Evolutionary conservation across 2,888 invertebrate species (phyloP).

Genomic region (Chymomyza fuscimana): DNA sequence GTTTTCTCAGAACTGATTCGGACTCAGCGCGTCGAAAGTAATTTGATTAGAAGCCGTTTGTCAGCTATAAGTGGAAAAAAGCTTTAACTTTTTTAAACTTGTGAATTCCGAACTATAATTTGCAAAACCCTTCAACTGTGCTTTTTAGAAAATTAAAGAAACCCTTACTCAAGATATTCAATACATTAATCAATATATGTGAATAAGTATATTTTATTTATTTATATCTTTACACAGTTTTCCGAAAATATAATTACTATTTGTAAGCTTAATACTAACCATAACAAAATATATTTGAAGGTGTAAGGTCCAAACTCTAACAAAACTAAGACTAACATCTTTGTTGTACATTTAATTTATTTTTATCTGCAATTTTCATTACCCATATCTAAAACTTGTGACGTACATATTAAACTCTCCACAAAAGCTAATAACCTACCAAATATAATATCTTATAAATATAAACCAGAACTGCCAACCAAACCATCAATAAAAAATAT

Average conservation of each 20-base stretch:
- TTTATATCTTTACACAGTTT: too few species aligned
- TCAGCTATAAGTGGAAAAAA: too few species aligned
- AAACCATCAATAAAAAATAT: constrained; percentile 31
- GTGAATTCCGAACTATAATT: too few species aligned
- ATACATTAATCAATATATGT: too few species aligned
- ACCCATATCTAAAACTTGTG: constrained; percentile 25
- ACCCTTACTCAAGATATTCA: too few species aligned
- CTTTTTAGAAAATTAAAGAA: too few species aligned
- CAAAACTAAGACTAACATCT: neutral
- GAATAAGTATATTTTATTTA: too few species aligned
- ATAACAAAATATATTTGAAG: neutral
- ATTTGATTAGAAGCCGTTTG: too few species aligned
- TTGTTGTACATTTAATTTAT: neutral
- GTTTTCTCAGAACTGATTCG: too few species aligned
- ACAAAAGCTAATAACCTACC: constrained; percentile 65
- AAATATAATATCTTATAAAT: constrained; percentile 41
- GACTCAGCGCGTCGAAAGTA: too few species aligned
- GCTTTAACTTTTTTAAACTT: too few species aligned
- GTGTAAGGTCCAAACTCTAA: neutral
- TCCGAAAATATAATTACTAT: neutral
- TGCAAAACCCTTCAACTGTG: too few species aligned
- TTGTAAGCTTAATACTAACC: neutral
- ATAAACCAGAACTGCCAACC: constrained; percentile 58
- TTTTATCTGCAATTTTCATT: neutral
- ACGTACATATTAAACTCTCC: constrained; percentile 59